Conservation (phyloP, 2,113 vertebrate genomes). For the Delphinus delphis region DNA sequence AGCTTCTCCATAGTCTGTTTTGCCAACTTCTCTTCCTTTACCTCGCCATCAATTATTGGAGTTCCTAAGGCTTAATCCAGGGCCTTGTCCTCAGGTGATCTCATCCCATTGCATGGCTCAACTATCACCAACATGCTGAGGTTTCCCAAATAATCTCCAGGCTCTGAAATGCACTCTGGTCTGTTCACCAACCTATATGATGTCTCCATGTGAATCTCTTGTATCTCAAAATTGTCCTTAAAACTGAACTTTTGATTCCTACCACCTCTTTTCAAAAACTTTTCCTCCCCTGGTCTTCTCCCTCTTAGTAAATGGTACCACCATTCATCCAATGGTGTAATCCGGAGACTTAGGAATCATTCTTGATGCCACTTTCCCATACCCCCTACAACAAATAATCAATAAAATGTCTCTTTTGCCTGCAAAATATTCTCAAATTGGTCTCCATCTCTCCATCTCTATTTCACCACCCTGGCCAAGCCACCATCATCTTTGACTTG, state of each 20-base stretch:
- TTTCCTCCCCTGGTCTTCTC: background rate
- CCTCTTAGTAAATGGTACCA: background rate
- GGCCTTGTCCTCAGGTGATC: background rate
- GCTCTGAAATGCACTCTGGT: background rate
- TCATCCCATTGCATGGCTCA: background rate
- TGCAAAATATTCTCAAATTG: background rate
- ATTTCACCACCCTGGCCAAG: background rate
- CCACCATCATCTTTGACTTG: background rate
- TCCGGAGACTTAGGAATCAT: background rate
- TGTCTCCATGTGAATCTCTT: background rate
- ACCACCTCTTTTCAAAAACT: background rate
- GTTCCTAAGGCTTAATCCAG: background rate
- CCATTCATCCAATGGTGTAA: background rate
- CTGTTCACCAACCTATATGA: too few relatives aligned
- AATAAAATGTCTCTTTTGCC: background rate
- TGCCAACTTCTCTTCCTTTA: background rate
- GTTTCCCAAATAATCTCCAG: background rate
- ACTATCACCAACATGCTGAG: background rate
- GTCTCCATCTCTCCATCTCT: background rate
- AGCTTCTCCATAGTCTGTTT: background rate
- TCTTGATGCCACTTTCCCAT: background rate
- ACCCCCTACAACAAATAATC: background rate
- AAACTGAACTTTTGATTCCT: background rate
- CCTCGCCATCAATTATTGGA: background rate
- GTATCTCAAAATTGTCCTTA: background rate